Conservation (phyloP, 1,140 invertebrate genomes). For the Tetramorium alpestre region DNA sequence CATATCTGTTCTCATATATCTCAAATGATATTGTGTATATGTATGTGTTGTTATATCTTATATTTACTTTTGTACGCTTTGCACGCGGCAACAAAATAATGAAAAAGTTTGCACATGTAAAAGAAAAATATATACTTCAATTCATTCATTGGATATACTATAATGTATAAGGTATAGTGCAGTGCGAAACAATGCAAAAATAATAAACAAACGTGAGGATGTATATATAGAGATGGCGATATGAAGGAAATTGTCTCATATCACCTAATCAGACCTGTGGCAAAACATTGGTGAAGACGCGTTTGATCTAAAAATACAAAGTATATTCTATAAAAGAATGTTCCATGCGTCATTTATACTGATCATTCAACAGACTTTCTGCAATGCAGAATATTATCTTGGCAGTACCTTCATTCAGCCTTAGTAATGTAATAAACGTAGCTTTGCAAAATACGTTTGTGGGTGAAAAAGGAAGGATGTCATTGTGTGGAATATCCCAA, state of each 20-base stretch:
- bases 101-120: not conserved
- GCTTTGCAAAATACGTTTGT: constrained; percentile 74
- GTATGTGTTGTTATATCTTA: constrained; percentile 23
- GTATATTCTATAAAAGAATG: constrained; percentile 71
- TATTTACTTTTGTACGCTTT: constrained; percentile 19
- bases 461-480: constrained; percentile 75
- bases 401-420: constrained; percentile 78
- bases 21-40: constrained; percentile 36
- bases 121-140: constrained; percentile 61
- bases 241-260: constrained; percentile 66
- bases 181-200: constrained; percentile 62
- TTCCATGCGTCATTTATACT: constrained; percentile 66
- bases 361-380: constrained; percentile 65
- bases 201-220: constrained; percentile 70
- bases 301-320: constrained; percentile 65
- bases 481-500: constrained; percentile 61
- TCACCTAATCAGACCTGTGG: constrained; percentile 58
- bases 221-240: constrained; percentile 64
- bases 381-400: constrained; percentile 69
- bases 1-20: constrained; percentile 20
- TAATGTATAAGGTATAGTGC: constrained; percentile 43
- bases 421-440: constrained; percentile 74
- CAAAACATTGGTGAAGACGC: constrained; percentile 59
- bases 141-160: constrained; percentile 13
- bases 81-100: constrained; percentile 29